Evolutionary conservation across 35 echinoderm and acorn worm species (phyloP).

Genomic region (Holothuria glaberrima): DNA sequence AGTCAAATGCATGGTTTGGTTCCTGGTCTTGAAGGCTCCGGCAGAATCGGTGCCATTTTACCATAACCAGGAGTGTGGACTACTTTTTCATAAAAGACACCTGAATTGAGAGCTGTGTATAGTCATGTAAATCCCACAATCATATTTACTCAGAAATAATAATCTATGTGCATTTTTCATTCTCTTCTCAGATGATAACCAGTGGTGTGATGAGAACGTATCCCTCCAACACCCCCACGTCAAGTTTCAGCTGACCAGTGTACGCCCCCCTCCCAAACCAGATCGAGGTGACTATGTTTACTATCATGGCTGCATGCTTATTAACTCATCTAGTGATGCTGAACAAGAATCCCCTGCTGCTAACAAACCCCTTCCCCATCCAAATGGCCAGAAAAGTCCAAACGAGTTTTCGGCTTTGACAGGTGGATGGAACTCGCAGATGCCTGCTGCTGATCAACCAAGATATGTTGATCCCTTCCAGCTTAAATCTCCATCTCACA

Average conservation of each 20-base stretch:
- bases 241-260: slow-evolving; percentile 25
- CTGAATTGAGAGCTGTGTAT: too few relatives aligned
- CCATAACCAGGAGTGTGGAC: too few relatives aligned
- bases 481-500: neutral
- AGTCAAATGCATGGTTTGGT: too few relatives aligned
- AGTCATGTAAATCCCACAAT: too few relatives aligned
- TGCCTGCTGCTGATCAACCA: neutral
- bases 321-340: slow-evolving; percentile 47
- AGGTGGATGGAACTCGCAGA: slow-evolving; percentile 12
- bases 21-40: too few relatives aligned
- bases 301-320: slow-evolving; percentile 85
- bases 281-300: slow-evolving; percentile 89
- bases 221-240: slow-evolving; percentile 26
- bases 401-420: neutral
- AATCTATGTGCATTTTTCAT: neutral
- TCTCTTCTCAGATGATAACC: neutral
- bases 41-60: too few relatives aligned
- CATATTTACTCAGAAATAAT: too few relatives aligned
- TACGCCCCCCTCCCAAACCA: neutral
- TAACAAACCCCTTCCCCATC: neutral
- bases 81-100: too few relatives aligned
- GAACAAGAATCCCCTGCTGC: slow-evolving; percentile 28
- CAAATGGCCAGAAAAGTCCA: slow-evolving; percentile 29
- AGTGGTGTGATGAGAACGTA: slow-evolving; percentile 8
- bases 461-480: slow-evolving; percentile 18